Evolutionary conservation across 2,797 vertebrate species (phyloP), one percentile per base, ranked within the genome.

Genomic region (Sebastolobus altivelis): DNA sequence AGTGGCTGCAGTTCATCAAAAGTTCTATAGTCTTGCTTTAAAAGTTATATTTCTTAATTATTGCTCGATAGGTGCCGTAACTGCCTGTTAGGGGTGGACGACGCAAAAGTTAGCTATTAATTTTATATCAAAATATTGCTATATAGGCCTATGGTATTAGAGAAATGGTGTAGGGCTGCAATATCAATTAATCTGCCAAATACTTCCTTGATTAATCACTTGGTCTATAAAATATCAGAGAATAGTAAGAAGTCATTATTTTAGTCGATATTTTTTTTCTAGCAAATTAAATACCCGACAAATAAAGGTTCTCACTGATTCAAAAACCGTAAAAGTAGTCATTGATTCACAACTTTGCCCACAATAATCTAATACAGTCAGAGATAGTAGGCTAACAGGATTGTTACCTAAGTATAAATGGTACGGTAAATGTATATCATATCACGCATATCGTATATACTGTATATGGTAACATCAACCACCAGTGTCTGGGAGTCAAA

Each of bases 211-310:
- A 43, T 43, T 43, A 43, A 3, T 43, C 40, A 6, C 40, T 0
- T 43, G 14, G 14, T 16, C 40, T 43, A 16, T 43, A 16, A 16
- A 16, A 43, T 43, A 43, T 25, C 25, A 25, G 25, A 25, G 25
- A 25, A 25, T 43, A 27, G 22, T 56, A 56, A 56, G 12, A 13
- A 25, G 22, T 49, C 46, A 25, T 25, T 25, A 25, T 25, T 25
- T 25, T 25, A 25, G 25, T 25, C 25, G 25, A 25, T 25, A 25
- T 25, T 58, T 58, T 29, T 29, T 31, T 58, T 8, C 22, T 20
- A 37, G 49, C 16, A 22, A 62, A 60, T 72, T 14, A 61, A 73
- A 72, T 56, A 25, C 56, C 9, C 6, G 20, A 68, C 55, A 67
- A 75, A 33, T 31, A 8, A 31, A 22, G 33, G 6, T 5, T 31